Evolutionary conservation across 2,113 vertebrate genomes (phyloP).

Genomic region (Papio anubis): DNA sequence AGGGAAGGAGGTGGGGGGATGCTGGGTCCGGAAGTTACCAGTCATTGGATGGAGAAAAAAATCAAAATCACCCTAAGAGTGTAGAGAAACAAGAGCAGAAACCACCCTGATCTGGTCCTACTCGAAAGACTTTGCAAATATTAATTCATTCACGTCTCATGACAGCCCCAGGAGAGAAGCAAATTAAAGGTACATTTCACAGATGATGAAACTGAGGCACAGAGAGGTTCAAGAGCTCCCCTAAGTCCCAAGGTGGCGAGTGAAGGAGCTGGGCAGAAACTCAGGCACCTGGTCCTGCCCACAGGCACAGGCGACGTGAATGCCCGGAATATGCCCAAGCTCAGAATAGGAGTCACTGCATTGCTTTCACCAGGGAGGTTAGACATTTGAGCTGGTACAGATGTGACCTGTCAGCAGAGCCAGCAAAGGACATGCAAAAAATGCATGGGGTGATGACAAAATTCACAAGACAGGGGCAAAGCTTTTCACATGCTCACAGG

Average conservation of each 20-base stretch:
- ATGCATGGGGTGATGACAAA: rapidly evolving
- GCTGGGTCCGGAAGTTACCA: not conserved
- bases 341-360: rapidly evolving
- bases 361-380: not conserved
- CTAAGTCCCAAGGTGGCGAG: rapidly evolving
- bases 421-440: not conserved
- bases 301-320: rapidly evolving
- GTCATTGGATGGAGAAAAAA: not conserved
- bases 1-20: not conserved
- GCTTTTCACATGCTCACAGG: rapidly evolving
- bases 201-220: not conserved
- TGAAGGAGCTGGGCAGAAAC: no score
- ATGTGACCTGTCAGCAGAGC: not conserved
- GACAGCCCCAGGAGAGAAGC: not conserved
- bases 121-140: no score
- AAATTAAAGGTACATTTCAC: no score
- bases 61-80: not conserved
- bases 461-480: not conserved
- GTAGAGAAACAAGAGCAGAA: not conserved
- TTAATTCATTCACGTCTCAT: not conserved
- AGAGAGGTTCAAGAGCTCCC: not conserved
- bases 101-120: not conserved
- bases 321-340: not conserved
- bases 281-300: not conserved
- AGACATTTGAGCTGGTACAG: not conserved